Evolutionary conservation across 1,140 invertebrate genomes (phyloP), one percentile per base, ranked within the genome.

Genomic region (Bombus waltoni): DNA sequence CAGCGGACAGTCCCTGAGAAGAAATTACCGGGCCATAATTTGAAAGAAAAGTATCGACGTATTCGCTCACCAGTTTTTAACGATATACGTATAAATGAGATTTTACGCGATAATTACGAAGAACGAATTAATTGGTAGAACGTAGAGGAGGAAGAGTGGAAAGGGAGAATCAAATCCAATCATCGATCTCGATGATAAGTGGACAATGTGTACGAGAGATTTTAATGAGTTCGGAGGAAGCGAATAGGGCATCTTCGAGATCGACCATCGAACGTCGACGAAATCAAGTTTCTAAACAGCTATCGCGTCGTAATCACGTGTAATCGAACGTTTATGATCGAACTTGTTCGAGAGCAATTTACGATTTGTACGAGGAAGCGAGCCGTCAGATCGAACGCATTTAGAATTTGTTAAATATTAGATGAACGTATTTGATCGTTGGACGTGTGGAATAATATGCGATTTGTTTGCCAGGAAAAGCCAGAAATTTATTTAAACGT

Each of bases 271-370:
- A 78, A 78, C 28, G 35, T n/a, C 35, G 75, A 77, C 18, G n/a
- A 66, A 62, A 42, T 78, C 40, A 62, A 78, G 38, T 78, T 78
- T 13, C 53, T 18, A 44, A 65, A 78, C n/a, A 32, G 71, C 76
- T 66, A 66, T 44, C 57, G 8, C 76, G 6, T 25, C 28, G n/a
- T 71, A 70, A 57, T 71, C 28, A 44, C 28, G n/a, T 13, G 62
- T 71, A 71, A 35, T 65, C n/a, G 76, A 25, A 11, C 68, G 68
- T 35, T 15, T 40, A 44, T 66, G 44, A n/a, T 65, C 18, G 18
- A 40, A 5, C 15, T 15, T 13, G 15, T 10, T 2, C 25, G 9
- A 65, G 3, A 4, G 32, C 59, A n/a, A 76, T 62, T 40, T 25
- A 62, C 15, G 25, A 38, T n/a, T 42, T 9, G 10, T 15, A 32